A percentile compares a stretch with the other conserved stretches of the same genome.
These are phyloP conservation scores for Copsychus sechellarum DNA, from an alignment of 2,113 vertebrate genomes.

Conservation along the genomic window DNA sequence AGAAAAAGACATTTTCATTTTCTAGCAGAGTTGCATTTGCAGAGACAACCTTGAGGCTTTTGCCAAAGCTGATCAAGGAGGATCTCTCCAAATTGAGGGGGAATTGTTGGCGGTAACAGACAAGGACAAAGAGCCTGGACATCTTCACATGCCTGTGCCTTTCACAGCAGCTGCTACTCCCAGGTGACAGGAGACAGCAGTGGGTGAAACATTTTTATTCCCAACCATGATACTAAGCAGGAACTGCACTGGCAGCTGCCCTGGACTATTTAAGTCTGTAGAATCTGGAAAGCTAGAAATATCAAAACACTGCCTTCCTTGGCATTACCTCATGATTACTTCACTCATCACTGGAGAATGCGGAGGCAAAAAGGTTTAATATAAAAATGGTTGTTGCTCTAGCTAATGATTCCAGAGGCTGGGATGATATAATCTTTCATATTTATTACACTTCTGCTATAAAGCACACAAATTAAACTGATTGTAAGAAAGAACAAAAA, in stretches of 20 bases:
- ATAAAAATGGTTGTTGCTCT: neutral
- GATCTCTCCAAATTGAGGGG: neutral
- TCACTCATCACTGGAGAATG: conserved; percentile 1
- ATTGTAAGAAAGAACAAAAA: neutral
- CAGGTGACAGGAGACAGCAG: neutral
- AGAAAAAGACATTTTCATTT: neutral
- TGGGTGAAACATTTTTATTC: neutral
- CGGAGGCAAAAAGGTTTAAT: neutral
- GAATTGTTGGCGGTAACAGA: neutral
- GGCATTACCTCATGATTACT: conserved; percentile 29
- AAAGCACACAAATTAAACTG: neutral
- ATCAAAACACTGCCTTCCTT: neutral
- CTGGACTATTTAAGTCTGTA: neutral
- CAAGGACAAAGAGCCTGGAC: neutral
- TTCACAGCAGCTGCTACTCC: neutral
- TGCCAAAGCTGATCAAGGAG: rapidly evolving
- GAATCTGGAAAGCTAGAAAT: conserved; percentile 8
- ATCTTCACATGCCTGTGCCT: neutral
- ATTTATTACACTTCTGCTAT: neutral
- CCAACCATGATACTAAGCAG: neutral
- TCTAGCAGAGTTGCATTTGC: neutral
- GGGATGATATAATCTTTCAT: neutral
- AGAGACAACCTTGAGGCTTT: neutral
- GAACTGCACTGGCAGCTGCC: neutral
- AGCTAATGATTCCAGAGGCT: neutral